Percentiles rank a stretch among this genome's conserved stretches.
Conservation (phyloP, 2,797 vertebrate genomes). For the Cottoperca gobio region DNA sequence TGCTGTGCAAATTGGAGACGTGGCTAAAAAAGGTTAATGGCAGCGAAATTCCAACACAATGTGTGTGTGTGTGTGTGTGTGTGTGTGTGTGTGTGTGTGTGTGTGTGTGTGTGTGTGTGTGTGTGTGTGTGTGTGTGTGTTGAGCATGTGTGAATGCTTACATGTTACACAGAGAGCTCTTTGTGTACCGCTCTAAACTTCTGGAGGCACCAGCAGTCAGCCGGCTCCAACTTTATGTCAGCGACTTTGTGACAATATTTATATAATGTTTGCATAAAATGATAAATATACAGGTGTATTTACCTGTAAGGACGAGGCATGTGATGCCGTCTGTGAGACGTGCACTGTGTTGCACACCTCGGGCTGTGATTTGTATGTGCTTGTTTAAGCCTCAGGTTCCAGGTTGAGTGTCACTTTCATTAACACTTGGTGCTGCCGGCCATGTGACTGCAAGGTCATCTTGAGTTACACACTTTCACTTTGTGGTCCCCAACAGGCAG, state of each 20-base stretch:
- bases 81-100: slow-evolving; percentile 23
- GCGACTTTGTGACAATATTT: slow-evolving; percentile 72
- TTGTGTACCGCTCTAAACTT: slow-evolving; percentile 67
- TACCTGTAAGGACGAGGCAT: slow-evolving; percentile 64
- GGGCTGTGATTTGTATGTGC: slow-evolving; percentile 71
- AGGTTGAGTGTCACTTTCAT: slow-evolving; percentile 74
- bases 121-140: slow-evolving; percentile 19
- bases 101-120: slow-evolving; percentile 6
- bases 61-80: slow-evolving; percentile 23
- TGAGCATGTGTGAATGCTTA: slow-evolving; percentile 66
- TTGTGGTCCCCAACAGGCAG: slow-evolving; percentile 28
- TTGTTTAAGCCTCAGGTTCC: slow-evolving; percentile 77
- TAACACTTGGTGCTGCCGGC: slow-evolving; percentile 65
- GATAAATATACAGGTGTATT: slow-evolving; percentile 83
- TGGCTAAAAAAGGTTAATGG: slow-evolving; percentile 31
- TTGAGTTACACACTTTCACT: slow-evolving; percentile 59
- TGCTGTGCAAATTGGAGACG: slow-evolving; percentile 19
- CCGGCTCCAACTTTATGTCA: slow-evolving; percentile 72
- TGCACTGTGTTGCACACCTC: slow-evolving; percentile 59
- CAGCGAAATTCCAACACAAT: slow-evolving; percentile 25
- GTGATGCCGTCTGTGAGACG: slow-evolving; percentile 33
- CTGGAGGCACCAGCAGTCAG: slow-evolving; percentile 50
- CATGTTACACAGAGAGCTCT: slow-evolving; percentile 75
- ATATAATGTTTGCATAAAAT: slow-evolving; percentile 76
- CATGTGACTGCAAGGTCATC: slow-evolving; percentile 64